Evolutionary conservation across 1,140 invertebrate species (phyloP).

Genomic region (Apis florea): DNA sequence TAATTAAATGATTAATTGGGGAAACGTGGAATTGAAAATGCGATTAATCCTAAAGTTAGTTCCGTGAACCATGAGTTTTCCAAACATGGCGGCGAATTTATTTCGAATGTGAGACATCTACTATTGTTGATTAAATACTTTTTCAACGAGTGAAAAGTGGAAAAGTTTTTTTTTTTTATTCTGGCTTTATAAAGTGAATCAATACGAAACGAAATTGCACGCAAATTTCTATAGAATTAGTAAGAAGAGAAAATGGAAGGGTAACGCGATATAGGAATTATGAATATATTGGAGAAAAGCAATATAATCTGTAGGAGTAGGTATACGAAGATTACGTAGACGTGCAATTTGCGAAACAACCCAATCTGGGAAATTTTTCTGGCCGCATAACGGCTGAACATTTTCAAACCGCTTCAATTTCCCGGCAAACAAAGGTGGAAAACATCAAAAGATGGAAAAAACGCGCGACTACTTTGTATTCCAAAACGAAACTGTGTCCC

Average conservation of each 20-base stretch:
- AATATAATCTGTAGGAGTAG: not conserved
- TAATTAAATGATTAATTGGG: not conserved
- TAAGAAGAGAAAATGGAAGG: too few species aligned
- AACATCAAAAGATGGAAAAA: constrained; percentile 39
- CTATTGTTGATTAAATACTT: too few species aligned
- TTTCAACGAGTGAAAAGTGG: too few species aligned
- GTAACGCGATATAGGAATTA: not conserved
- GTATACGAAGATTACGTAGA: not conserved
- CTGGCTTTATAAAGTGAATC: too few species aligned
- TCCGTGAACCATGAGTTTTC: too few species aligned
- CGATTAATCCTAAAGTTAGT: too few species aligned
- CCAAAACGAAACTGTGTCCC: constrained; percentile 21
- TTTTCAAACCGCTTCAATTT: constrained; percentile 30
- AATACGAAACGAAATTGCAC: not conserved
- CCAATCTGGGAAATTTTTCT: constrained; percentile 12
- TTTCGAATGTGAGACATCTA: too few species aligned
- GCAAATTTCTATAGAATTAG: not conserved
- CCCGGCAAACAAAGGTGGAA: constrained; percentile 30
- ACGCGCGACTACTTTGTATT: not conserved
- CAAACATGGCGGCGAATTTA: too few species aligned
- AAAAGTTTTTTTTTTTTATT: too few species aligned
- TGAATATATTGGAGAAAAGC: too few species aligned
- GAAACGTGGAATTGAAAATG: not conserved
- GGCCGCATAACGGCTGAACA: constrained; percentile 4
- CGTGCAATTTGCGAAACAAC: constrained; percentile 7